Evolutionary conservation across 1,140 invertebrate species (phyloP).

Genomic region (Mizuhopecten yessoensis): DNA sequence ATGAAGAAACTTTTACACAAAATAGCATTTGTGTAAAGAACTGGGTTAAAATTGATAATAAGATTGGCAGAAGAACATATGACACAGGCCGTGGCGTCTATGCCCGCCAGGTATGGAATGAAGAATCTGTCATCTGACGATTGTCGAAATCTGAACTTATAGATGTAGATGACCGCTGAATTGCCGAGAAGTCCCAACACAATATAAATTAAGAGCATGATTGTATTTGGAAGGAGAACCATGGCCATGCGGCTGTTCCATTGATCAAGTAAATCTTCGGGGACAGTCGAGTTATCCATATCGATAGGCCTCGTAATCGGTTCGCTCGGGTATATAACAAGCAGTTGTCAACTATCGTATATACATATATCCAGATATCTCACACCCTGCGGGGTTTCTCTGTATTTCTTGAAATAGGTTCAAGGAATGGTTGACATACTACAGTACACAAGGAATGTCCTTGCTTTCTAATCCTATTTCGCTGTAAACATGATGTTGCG

Average conservation of each 20-base stretch:
- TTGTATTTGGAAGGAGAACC: slow-evolving; percentile 35
- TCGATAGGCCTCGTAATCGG: too few relatives aligned
- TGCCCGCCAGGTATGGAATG: slow-evolving; percentile 49
- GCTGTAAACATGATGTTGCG: too few relatives aligned
- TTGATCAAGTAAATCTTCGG: not conserved
- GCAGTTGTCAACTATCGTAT: too few relatives aligned
- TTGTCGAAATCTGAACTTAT: slow-evolving; percentile 45
- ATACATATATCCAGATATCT: too few relatives aligned
- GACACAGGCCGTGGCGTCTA: slow-evolving; percentile 46
- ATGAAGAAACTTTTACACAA: slow-evolving; percentile 49
- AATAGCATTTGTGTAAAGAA: not conserved
- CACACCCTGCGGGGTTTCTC: too few relatives aligned
- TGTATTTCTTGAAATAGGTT: too few relatives aligned
- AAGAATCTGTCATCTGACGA: slow-evolving; percentile 49
- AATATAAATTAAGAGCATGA: slow-evolving; percentile 44
- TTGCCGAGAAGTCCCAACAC: slow-evolving; percentile 47
- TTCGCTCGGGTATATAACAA: too few relatives aligned
- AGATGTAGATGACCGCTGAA: slow-evolving; percentile 43
- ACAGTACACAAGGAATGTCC: too few relatives aligned
- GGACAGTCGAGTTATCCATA: not conserved
- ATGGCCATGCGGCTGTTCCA: slow-evolving; percentile 37
- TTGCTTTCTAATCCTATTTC: too few relatives aligned
- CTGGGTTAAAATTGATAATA: slow-evolving; percentile 46
- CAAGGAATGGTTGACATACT: too few relatives aligned
- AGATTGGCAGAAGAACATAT: slow-evolving; percentile 43